A percentile compares a stretch with the other conserved stretches of the same genome.
phyloP scores from a whole-genome alignment of 2,888 invertebrate genomes.

The Rhagonycha lutea region DNA sequence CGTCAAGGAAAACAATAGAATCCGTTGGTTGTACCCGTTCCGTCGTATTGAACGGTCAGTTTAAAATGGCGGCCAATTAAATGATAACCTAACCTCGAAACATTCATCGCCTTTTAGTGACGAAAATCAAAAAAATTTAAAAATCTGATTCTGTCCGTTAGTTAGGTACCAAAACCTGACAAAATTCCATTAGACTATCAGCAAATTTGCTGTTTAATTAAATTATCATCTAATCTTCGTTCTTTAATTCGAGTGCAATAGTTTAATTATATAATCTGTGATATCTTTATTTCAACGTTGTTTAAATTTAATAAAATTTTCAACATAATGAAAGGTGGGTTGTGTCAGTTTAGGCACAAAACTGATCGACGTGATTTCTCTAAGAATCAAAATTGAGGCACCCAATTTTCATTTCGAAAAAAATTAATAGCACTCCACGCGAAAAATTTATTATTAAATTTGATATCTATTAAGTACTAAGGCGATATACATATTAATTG shows the following conservation, averaged over 20 bases:
- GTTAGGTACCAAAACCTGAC: neutral
- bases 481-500: conserved; percentile 18
- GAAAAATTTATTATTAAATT: neutral
- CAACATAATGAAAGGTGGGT: neutral
- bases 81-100: too few relatives aligned
- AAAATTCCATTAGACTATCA: neutral
- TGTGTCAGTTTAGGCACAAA: neutral
- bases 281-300: neutral
- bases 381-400: neutral
- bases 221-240: neutral
- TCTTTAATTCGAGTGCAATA: neutral
- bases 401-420: neutral
- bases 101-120: too few relatives aligned
- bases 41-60: too few relatives aligned
- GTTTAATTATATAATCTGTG: neutral
- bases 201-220: neutral
- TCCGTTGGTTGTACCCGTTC: too few relatives aligned
- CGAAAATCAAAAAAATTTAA: too few relatives aligned
- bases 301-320: neutral
- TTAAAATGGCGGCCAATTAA: too few relatives aligned
- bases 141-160: too few relatives aligned
- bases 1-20: too few relatives aligned
- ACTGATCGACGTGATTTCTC: neutral
- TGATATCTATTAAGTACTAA: conserved; percentile 13
- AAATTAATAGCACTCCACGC: neutral